Evolutionary conservation across 2,797 vertebrate species (phyloP).

Genomic region (Spheniscus humboldti): DNA sequence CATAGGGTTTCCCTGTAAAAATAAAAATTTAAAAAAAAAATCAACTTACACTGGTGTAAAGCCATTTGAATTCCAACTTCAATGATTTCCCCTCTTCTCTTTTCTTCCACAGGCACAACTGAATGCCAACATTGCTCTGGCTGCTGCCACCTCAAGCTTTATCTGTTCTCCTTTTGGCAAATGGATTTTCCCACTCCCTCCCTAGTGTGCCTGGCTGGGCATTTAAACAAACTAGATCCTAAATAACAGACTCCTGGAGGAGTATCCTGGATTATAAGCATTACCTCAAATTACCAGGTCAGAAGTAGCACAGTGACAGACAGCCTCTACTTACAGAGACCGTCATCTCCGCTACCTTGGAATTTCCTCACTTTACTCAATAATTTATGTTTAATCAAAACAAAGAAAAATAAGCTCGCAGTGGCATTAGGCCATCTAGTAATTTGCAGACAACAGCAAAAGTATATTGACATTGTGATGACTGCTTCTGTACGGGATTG

Average conservation of each 20-base stretch:
- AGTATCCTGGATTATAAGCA: background rate
- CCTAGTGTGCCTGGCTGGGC: background rate
- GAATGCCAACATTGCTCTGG: background rate
- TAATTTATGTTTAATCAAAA: background rate
- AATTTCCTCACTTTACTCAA: background rate
- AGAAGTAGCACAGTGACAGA: background rate
- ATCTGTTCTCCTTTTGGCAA: background rate
- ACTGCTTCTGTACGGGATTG: background rate
- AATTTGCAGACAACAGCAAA: background rate
- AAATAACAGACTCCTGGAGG: background rate
- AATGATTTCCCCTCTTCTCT: background rate
- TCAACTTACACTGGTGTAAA: background rate
- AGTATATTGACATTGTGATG: background rate
- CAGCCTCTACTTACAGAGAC: background rate
- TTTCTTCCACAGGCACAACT: background rate
- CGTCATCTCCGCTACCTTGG: accelerated
- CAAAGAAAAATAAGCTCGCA: background rate
- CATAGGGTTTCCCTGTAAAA: background rate
- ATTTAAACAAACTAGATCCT: background rate
- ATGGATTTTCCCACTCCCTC: background rate
- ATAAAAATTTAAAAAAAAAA: background rate
- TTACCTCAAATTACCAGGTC: background rate
- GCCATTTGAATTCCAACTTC: background rate
- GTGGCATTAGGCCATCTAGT: background rate
- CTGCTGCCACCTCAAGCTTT: background rate